Evolutionary conservation across 1,140 invertebrate species (phyloP).

Genomic region (Temnothorax curvispinosus): DNA sequence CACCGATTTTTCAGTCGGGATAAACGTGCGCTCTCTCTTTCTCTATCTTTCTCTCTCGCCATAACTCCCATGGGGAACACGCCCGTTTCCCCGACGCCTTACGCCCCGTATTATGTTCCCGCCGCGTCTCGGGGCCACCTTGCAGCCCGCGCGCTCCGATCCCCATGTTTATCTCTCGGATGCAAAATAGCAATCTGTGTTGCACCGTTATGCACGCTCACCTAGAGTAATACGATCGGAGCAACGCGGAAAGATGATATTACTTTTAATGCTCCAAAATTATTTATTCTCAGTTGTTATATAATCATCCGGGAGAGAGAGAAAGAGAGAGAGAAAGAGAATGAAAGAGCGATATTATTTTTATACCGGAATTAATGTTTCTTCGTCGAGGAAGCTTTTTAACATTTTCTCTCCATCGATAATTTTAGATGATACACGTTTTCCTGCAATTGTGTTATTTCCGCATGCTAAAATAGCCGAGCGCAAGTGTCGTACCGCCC

Average conservation of each 20-base stretch:
- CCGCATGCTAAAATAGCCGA: slow-evolving; percentile 10
- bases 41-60: neutral
- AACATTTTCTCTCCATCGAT: neutral
- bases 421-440: neutral
- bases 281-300: neutral
- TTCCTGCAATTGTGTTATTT: slow-evolving; percentile 2
- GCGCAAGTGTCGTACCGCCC: neutral
- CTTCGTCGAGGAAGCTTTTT: neutral
- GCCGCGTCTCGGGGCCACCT: neutral
- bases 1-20: neutral
- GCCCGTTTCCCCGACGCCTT: neutral
- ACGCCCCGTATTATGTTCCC: neutral
- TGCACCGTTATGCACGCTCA: neutral
- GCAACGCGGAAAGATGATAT: neutral
- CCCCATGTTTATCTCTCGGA: neutral
- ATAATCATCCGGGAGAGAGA: neutral
- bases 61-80: neutral
- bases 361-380: neutral
- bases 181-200: neutral
- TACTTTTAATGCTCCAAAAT: neutral
- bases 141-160: neutral
- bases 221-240: neutral
- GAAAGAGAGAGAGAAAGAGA: too few relatives aligned
- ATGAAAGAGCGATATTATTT: neutral
- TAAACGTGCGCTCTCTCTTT: neutral